Evolutionary conservation across 1,140 invertebrate species (phyloP), one percentile per base, ranked within the genome.

Genomic region (Hyles euphorbiae): DNA sequence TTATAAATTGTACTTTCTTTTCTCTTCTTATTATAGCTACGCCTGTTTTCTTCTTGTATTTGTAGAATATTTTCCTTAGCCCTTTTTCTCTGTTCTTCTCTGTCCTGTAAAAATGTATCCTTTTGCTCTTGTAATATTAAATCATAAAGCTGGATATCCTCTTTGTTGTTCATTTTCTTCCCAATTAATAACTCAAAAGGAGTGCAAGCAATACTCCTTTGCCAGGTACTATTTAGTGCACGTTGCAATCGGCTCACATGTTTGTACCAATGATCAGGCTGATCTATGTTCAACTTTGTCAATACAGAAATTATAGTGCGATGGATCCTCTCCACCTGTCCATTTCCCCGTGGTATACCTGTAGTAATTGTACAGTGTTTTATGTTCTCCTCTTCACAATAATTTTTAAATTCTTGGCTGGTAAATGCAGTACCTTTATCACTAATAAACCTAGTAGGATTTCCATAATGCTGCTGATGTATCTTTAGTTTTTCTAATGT

Each of bases 161-260:
- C 32, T 36, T 56, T 47, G 1, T 5, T 9, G n/a, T 11, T 65
- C 62, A 83, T 74, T 49, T 72, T 65, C 1, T 67, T 63, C 6
- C 78, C 76, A 44, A 69, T 60, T 7, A 87, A 33, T 5, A 89
- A 3, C 36, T 82, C 49, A 60, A 84, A 84, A 3, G 78, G 85
- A 4, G 76, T 73, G 0, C 12, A 67, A 4, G 66, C 66, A 0
- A 76, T 83, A 48, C 72, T 77, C 54, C 77, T 53, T n/a, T 82
- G 71, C 10, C 55, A 73, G 0, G 79, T 79, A 3, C 56, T 66
- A 57, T 87, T 87, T 32, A 89, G 36, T 9, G 53, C 57, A 53
- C 65, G 57, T 56, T 87, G 76, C 3, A 79, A 59, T 36, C 43
- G 56, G 5, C 62, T 53, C 0, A 88, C 62, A 49, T 76, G 34